Evolutionary conservation across 2,113 vertebrate species (phyloP).

Genomic region (Bucco capensis): DNA sequence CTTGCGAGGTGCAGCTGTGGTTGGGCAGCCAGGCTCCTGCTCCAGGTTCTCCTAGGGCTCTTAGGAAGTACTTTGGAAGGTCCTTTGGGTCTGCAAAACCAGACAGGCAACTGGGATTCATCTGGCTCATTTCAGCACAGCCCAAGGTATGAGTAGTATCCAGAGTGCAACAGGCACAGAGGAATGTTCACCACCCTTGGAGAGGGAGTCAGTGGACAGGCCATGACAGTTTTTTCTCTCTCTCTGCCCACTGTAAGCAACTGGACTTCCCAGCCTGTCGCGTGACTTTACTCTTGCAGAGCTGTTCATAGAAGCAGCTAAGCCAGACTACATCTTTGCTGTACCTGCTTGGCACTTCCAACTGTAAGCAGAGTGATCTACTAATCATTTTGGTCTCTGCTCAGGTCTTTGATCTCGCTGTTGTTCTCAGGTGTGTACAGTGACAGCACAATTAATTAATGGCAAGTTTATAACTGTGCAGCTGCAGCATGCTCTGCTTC

Average conservation of each 20-base stretch:
- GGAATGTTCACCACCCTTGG: background rate
- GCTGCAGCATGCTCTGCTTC: background rate
- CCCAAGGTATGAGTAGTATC: background rate
- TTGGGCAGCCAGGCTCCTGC: background rate
- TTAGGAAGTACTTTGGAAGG: too few relatives aligned
- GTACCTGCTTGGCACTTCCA: constrained; percentile 38
- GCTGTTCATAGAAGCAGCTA: background rate
- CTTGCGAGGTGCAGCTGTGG: background rate
- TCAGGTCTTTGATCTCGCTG: constrained; percentile 47
- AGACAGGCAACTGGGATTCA: fast-evolving
- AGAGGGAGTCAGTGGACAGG: background rate
- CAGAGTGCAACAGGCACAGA: fast-evolving
- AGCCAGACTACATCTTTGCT: background rate
- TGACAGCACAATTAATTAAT: constrained; percentile 57
- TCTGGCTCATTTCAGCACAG: background rate
- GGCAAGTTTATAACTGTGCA: constrained; percentile 2
- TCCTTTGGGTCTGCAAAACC: background rate
- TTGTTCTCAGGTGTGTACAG: constrained; percentile 46
- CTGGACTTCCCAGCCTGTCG: background rate
- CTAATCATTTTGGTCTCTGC: constrained; percentile 60
- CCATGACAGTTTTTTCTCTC: background rate
- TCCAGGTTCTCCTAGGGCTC: background rate
- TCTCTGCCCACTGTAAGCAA: background rate
- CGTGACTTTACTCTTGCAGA: background rate
- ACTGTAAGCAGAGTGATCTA: constrained; percentile 34